Evolutionary conservation across 2,888 invertebrate genomes (phyloP).

Genomic region (Plebejus melissa): DNA sequence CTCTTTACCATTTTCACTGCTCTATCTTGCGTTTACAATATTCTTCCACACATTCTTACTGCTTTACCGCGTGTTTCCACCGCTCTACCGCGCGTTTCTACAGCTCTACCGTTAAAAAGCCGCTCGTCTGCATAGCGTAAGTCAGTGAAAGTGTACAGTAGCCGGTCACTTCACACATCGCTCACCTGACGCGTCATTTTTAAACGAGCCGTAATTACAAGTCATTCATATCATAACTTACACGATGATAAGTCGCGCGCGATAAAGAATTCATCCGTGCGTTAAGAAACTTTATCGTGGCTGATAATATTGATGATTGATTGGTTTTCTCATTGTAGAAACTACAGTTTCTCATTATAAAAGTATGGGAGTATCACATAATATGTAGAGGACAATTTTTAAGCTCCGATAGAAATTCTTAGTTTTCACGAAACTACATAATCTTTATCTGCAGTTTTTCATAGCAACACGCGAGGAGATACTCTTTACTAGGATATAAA

Average conservation of each 20-base stretch:
- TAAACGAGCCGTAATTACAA: slow-evolving; percentile 23
- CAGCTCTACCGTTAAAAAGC: not conserved
- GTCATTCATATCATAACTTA: slow-evolving; percentile 21
- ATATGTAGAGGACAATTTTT: no score
- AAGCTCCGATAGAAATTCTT: no score
- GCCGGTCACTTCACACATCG: slow-evolving; percentile 45
- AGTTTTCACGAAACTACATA: no score
- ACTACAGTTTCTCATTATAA: not conserved
- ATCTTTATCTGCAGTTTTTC: no score
- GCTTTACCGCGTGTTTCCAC: not conserved
- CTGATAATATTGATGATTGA: slow-evolving; percentile 10
- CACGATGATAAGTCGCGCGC: not conserved
- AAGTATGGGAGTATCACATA: not conserved
- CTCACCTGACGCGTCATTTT: slow-evolving; percentile 37
- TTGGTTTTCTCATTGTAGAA: slow-evolving; percentile 4
- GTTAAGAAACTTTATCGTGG: slow-evolving; percentile 8
- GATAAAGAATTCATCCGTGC: slow-evolving; percentile 4
- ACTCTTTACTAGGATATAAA: no score
- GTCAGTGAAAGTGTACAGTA: slow-evolving; percentile 70
- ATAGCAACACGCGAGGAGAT: no score
- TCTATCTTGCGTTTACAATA: no score
- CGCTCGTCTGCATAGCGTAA: slow-evolving; percentile 11
- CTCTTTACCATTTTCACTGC: no score
- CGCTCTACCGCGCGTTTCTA: not conserved
- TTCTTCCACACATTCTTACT: not conserved